Base-by-base conservation (phyloP, 1,140 invertebrate genomes). In the Bombus fervidus region DNA sequence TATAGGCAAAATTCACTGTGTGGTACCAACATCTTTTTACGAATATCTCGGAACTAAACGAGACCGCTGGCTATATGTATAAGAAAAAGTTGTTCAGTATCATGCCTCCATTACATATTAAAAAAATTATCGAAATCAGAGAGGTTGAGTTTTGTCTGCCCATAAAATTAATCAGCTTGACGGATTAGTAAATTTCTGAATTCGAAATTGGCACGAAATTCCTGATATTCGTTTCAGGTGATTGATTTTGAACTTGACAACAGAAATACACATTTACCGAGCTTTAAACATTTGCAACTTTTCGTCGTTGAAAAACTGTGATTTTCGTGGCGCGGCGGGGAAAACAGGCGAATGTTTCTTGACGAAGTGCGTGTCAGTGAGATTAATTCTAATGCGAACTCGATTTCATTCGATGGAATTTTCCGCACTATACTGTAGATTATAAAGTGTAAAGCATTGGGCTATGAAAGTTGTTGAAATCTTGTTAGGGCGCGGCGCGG, bases 391-490 rank as follows among this genome's bases (percentile, higher is more conserved):
- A 62, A 62, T 62, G 18, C 37, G 64, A 62, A 77, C 28, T 64
- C 15, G 57, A 77, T 64, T 77, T 41, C 1, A 12, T n/a, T 64
- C 8, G 0, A 41, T 69, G 13, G 15, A 62, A 39, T 39, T 37
- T 41, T 2, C 28, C 9, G 28, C 22, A 39, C 4, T 64, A 5
- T n/a, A 59, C 25, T 59, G 9, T 18, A 59, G 28, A 59, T 59
- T 59, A 28, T 28, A n/a, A 25, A 59, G 9, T 59, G 6, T 69
- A 66, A 6, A 66, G 15, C 2, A 15, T 66, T 31, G 5, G 15
- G 13, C 6, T 74, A 68, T 41, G 72, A 81, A 53, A 13, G 47
- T 81, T 69, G 68, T 37, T 69, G 22, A 69, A 39, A 25, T 39
- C 37, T 39, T 69, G 37, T 39, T 69, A 53, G 15, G 1, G 5